Evolutionary conservation across 2,888 invertebrate genomes (phyloP).

Genomic region (Baccha elongata): DNA sequence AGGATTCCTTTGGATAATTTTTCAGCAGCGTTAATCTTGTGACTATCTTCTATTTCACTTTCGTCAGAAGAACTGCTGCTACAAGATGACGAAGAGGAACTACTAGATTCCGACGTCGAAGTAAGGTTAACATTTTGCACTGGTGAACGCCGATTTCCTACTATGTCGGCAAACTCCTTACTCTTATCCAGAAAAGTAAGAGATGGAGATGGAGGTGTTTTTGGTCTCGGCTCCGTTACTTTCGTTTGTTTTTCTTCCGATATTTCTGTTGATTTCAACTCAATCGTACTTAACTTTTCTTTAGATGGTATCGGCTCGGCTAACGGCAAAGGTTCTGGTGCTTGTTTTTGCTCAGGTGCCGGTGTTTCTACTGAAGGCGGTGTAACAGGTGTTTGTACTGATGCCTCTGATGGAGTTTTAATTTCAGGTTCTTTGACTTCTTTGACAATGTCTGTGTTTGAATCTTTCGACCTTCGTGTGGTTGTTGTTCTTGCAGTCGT

Average conservation of each 20-base stretch:
- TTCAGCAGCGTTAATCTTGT: slow-evolving; percentile 31
- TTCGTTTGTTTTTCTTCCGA: neutral
- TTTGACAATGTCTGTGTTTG: slow-evolving; percentile 61
- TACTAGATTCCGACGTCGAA: slow-evolving; percentile 84
- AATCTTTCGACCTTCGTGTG: slow-evolving; percentile 62
- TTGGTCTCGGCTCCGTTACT: neutral
- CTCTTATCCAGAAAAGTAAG: slow-evolving; percentile 78
- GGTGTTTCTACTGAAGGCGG: neutral
- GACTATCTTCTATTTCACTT: slow-evolving; percentile 83
- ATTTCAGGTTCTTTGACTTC: slow-evolving; percentile 73
- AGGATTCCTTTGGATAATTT: slow-evolving; percentile 56
- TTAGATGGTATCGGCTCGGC: neutral
- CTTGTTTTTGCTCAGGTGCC: neutral
- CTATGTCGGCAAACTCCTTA: slow-evolving; percentile 76
- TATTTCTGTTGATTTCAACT: neutral
- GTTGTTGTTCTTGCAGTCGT: slow-evolving; percentile 47
- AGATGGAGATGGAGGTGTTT: slow-evolving; percentile 35
- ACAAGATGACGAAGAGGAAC: slow-evolving; percentile 84
- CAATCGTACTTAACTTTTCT: neutral
- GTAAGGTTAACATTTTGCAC: slow-evolving; percentile 79
- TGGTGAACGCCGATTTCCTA: slow-evolving; percentile 75
- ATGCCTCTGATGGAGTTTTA: slow-evolving; percentile 75
- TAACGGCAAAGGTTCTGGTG: neutral
- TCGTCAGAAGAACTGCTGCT: slow-evolving; percentile 85
- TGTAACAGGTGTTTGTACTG: neutral